phyloP scores from a whole-genome alignment of 2,888 invertebrate species.

The Caenorhabditis imperialis region DNA sequence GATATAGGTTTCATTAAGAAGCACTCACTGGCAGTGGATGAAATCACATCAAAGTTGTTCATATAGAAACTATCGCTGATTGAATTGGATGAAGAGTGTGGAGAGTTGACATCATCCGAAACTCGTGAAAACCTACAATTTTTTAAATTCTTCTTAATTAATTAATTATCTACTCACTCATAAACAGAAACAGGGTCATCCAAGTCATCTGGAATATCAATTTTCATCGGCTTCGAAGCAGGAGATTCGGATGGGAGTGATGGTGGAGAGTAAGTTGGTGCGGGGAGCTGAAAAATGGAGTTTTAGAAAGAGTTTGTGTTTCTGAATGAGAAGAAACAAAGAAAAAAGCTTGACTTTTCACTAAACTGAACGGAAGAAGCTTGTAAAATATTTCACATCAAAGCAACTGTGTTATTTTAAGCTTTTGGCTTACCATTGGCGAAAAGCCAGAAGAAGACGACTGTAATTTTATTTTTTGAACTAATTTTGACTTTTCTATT shows the following conservation, averaged over 20 bases:
- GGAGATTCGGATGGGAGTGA: constrained; percentile 62
- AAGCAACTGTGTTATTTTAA: no score
- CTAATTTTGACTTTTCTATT: background rate
- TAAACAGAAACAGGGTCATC: constrained; percentile 35
- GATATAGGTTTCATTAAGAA: no score
- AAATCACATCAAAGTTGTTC: constrained; percentile 63
- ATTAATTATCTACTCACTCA: constrained; percentile 16
- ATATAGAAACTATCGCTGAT: constrained; percentile 71
- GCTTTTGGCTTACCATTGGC: constrained; percentile 48
- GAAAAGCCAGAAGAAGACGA: constrained; percentile 56
- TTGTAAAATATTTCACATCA: no score
- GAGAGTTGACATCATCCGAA: constrained; percentile 45
- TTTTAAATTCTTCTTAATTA: no score
- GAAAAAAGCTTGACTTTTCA: no score
- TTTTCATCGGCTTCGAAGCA: constrained; percentile 28
- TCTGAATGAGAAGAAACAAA: background rate
- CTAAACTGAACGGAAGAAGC: no score
- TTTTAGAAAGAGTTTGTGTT: no score
- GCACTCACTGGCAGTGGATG: constrained; percentile 53
- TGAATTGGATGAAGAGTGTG: constrained; percentile 63
- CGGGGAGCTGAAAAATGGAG: constrained; percentile 53
- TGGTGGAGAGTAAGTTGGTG: constrained; percentile 67
- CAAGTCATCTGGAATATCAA: constrained; percentile 20
- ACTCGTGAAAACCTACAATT: constrained; percentile 60
- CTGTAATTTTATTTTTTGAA: constrained; percentile 24